Percentiles rank a stretch among this genome's conserved stretches.
phyloP scores from a whole-genome alignment of 2,888 invertebrate genomes.

The Buathra laborator region DNA sequence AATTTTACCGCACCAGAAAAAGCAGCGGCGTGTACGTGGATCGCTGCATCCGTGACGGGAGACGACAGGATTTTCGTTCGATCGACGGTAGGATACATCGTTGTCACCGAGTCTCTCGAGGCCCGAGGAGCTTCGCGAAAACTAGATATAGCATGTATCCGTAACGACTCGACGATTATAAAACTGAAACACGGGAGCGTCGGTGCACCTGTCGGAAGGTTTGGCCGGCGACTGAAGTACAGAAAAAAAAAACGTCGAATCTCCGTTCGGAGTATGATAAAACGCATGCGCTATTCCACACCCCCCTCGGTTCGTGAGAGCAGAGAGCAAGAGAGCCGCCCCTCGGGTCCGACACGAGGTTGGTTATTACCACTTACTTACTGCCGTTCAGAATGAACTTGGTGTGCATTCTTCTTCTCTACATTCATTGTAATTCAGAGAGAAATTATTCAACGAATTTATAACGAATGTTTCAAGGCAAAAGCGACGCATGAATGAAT shows the following conservation, averaged over 20 bases:
- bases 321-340: background rate
- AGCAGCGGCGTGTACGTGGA: background rate
- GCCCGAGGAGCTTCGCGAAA: background rate
- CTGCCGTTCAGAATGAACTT: background rate
- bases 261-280: conserved; percentile 67
- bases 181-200: conserved; percentile 46
- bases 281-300: conserved; percentile 52
- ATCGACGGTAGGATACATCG: conserved; percentile 4
- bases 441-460: background rate
- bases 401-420: background rate
- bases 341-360: conserved; percentile 24
- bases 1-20: background rate
- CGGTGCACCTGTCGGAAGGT: conserved; percentile 80
- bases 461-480: background rate
- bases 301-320: background rate
- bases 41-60: background rate
- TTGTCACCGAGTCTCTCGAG: background rate
- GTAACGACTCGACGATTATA: background rate
- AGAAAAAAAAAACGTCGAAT: conserved; percentile 81
- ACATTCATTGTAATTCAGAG: background rate
- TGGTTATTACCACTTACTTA: conserved; percentile 20
- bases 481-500: background rate
- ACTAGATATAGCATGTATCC: background rate
- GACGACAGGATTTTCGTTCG: background rate
- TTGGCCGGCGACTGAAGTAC: conserved; percentile 82